Evolutionary conservation across 2,113 vertebrate species (phyloP).

Genomic region (Barbus barbus): DNA sequence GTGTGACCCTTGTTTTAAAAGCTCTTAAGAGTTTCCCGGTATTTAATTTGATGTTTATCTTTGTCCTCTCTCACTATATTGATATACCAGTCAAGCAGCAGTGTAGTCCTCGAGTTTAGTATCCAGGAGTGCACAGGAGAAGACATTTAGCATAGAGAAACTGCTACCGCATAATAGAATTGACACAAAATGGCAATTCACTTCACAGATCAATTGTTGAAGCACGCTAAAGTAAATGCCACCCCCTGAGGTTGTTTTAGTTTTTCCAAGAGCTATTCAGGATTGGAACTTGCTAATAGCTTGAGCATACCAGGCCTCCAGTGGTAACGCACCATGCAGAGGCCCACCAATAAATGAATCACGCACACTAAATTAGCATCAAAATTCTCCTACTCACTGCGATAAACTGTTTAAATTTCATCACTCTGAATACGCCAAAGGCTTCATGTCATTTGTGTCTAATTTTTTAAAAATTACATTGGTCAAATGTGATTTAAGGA

Average conservation of each 20-base stretch:
- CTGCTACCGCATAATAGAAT: background rate
- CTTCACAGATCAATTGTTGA: constrained; percentile 26
- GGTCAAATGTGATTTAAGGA: constrained; percentile 49
- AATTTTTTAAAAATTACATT: constrained; percentile 47
- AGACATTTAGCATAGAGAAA: background rate
- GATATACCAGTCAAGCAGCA: background rate
- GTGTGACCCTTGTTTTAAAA: constrained; percentile 14
- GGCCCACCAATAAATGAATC: constrained; percentile 44
- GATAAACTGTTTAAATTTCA: constrained; percentile 38
- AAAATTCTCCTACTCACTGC: constrained; percentile 25
- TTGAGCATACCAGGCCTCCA: constrained; percentile 11
- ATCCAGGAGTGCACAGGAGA: background rate
- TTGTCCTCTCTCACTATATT: background rate
- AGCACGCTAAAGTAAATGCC: background rate
- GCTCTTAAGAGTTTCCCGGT: background rate
- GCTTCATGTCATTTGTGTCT: constrained; percentile 42
- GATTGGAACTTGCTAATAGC: constrained; percentile 30
- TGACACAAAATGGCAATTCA: constrained; percentile 25
- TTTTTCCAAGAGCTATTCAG: constrained; percentile 30
- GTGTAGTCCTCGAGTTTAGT: background rate
- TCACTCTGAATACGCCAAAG: constrained; percentile 27
- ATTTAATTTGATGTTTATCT: background rate
- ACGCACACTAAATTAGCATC: constrained; percentile 41
- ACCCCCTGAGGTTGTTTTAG: constrained; percentile 34
- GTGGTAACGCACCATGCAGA: constrained; percentile 9